Percentiles rank a stretch among this genome's conserved stretches.
Evolutionary conservation across 2,113 vertebrate species (phyloP).

Genomic region (Lycaon pictus): DNA sequence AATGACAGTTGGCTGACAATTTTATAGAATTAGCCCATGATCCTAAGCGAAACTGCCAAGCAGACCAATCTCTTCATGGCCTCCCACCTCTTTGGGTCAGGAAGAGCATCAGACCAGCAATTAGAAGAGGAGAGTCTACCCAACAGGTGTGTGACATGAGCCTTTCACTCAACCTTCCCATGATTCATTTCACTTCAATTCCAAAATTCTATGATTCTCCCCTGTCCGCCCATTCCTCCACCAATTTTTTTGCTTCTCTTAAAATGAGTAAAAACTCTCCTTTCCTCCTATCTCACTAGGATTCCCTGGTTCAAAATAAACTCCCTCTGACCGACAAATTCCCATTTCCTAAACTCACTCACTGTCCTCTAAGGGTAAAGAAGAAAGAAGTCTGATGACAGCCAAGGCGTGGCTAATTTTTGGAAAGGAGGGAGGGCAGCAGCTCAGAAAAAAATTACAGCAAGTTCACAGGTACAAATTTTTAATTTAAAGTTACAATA

Average conservation of each 20-base stretch:
- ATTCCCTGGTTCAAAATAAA: slow-evolving; percentile 28
- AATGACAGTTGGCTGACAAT: background rate
- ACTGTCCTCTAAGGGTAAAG: background rate
- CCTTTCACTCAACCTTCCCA: slow-evolving; percentile 17
- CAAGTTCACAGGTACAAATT: background rate
- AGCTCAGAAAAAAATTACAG: slow-evolving; percentile 39
- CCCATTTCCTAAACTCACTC: background rate
- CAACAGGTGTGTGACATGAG: background rate
- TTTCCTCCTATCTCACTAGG: background rate
- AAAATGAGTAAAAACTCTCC: background rate
- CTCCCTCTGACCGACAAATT: background rate
- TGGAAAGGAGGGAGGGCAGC: background rate
- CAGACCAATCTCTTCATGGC: background rate
- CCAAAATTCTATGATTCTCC: slow-evolving; percentile 25
- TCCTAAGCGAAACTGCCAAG: slow-evolving; percentile 22
- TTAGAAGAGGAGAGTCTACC: background rate
- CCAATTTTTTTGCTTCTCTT: background rate
- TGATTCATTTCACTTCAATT: background rate
- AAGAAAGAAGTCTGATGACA: slow-evolving; percentile 31
- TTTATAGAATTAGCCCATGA: background rate
- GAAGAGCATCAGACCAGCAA: background rate
- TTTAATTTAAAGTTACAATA: slow-evolving; percentile 54
- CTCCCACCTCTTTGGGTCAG: background rate
- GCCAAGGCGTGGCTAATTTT: slow-evolving; percentile 19
- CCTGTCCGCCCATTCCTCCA: background rate